phyloP scores from a whole-genome alignment of 2,797 vertebrate genomes.

The Fratercula arctica region DNA sequence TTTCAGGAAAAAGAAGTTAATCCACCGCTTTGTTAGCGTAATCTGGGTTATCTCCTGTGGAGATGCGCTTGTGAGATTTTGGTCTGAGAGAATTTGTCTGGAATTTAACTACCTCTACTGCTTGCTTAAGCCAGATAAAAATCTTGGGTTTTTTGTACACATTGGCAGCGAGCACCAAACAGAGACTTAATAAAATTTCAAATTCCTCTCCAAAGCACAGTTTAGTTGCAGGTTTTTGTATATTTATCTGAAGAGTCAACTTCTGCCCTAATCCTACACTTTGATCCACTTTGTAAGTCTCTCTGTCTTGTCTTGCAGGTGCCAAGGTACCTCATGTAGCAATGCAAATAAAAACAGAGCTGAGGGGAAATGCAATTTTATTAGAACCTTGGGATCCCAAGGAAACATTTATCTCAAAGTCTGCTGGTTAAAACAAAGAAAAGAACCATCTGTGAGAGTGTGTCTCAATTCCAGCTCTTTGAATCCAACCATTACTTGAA shows the following conservation, averaged over 20 bases:
- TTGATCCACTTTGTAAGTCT: not conserved
- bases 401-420: not conserved
- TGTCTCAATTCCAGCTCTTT: not conserved
- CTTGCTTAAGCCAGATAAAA: constrained; percentile 13
- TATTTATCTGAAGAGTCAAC: constrained; percentile 2
- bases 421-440: constrained; percentile 7
- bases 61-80: not conserved
- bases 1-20: not conserved
- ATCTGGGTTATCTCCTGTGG: not conserved
- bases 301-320: not conserved
- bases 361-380: not conserved
- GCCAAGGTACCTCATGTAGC: not conserved
- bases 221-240: not conserved
- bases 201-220: constrained; percentile 15
- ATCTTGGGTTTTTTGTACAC: not conserved
- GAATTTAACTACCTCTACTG: not conserved
- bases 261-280: not conserved
- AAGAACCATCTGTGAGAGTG: not conserved
- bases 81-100: not conserved
- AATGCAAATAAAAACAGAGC: constrained; percentile 10
- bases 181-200: not conserved
- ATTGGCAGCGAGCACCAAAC: not conserved
- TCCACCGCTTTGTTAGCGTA: not conserved
- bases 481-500: not conserved
- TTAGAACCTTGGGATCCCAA: not conserved